A percentile compares a stretch with the other conserved stretches of the same genome.
Conservation (phyloP, 2,113 vertebrate genomes). For the Phaethornis superciliosus region DNA sequence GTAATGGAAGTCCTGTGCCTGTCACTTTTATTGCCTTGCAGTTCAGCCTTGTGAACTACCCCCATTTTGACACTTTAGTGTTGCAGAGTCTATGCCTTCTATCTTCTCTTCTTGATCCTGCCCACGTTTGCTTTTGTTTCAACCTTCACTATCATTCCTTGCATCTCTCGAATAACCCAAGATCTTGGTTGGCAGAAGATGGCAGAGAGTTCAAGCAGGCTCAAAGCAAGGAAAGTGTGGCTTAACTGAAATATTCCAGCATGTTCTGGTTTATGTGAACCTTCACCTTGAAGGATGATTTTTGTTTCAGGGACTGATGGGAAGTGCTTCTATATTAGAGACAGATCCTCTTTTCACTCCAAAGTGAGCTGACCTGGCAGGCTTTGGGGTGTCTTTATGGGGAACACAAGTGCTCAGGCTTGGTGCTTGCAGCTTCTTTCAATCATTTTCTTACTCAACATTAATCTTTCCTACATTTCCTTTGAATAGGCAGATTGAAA, state of each 20-base stretch:
- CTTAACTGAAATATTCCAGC: not conserved
- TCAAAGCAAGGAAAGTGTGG: not conserved
- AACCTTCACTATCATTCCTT: not conserved
- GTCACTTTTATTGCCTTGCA: not conserved
- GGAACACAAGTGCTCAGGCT: not conserved
- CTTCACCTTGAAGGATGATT: not conserved
- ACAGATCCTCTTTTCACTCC: not conserved
- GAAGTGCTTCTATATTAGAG: not conserved
- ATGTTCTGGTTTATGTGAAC: not conserved
- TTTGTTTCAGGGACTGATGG: not conserved
- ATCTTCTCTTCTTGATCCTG: rapidly evolving
- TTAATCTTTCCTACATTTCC: not conserved
- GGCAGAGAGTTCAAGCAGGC: not conserved
- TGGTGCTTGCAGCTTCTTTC: not conserved
- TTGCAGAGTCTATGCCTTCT: rapidly evolving
- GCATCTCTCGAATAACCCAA: rapidly evolving
- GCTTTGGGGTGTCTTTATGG: not conserved
- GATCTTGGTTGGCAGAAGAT: not conserved
- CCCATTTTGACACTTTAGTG: not conserved
- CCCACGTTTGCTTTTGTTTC: not conserved
- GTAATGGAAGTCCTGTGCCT: not conserved
- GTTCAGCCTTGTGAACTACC: not conserved
- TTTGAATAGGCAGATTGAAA: conserved; percentile 25
- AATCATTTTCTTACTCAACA: not conserved
- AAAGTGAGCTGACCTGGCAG: not conserved